Base-by-base conservation (phyloP, 2,797 vertebrate species). In the Myotis planiceps region DNA sequence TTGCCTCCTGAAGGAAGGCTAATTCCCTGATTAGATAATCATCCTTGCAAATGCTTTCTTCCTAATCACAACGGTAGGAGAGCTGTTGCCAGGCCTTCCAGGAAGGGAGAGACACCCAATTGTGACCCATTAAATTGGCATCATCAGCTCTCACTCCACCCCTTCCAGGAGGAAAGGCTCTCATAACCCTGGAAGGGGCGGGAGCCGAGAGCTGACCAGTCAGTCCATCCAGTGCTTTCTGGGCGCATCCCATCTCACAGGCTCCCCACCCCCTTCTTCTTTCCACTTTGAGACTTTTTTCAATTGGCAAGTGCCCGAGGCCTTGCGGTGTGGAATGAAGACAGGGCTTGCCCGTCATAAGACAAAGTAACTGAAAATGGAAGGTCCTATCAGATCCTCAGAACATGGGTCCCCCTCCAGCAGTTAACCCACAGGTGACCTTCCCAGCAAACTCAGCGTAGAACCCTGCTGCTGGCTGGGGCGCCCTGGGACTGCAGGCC, bases 41-140 rank as follows among this genome's bases (percentile, higher is more conserved):
- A 98, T 98, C 97, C 98, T 97, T 94, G 88, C 69, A 95, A 98
- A 95, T 90, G 87, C 94, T 92, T 97, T 92, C 96, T 97, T 93
- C 76, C 71, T 88, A 83, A 89, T 97, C 96, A 97, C 97, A 97
- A 91, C 97, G 97, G 81, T 82, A 86, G 97, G 97, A 87, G 96
- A 94, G 96, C 90, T 63, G 79, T 96, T 98, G 97, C 98, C 98
- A 98, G 96, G 71, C 88, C 88, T 98, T 97, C 97, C 98, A 98
- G 98, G 98, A 99, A 99, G 98, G 97, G 98, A 98, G 98, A 98
- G 98, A 98, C 98, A 97, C 97, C 97, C 97, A 97, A 96, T 88
- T 97, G 95, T 95, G 98, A 97, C 96, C 94, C 96, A 94, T 98
- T 98, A 97, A 98, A 96, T 97, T 97, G 98, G 97, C 98, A 98